Base-by-base conservation (phyloP, 1,140 invertebrate genomes). In the Cyrtorhinus lividipennis region DNA sequence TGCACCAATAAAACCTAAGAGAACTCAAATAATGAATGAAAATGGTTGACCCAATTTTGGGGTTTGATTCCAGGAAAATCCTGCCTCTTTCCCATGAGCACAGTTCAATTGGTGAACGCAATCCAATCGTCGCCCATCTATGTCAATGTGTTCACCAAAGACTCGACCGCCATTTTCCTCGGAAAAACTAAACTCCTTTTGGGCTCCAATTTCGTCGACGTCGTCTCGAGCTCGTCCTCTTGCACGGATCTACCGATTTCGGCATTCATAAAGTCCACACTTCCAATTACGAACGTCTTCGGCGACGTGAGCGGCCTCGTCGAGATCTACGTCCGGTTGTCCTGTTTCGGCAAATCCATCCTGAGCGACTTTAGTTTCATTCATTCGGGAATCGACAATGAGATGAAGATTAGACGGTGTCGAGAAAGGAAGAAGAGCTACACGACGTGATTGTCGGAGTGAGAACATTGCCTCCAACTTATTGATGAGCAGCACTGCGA, bases 1-100 rank as follows among this genome's bases (percentile, higher is more conserved):
- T n/a, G n/a, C n/a, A n/a, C n/a, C n/a, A n/a, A n/a, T n/a, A n/a
- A n/a, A n/a, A n/a, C n/a, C n/a, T n/a, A n/a, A n/a, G n/a, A n/a
- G n/a, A n/a, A n/a, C n/a, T n/a, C n/a, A n/a, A n/a, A n/a, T n/a
- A n/a, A n/a, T n/a, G n/a, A n/a, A n/a, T n/a, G n/a, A n/a, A n/a
- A n/a, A n/a, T n/a, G n/a, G n/a, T n/a, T n/a, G n/a, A n/a, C n/a
- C n/a, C n/a, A n/a, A n/a, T n/a, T n/a, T n/a, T n/a, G n/a, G n/a
- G n/a, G n/a, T n/a, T n/a, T n/a, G n/a, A n/a, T 60, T 60, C 45
- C 57, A 64, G 62, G 62, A 20, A 64, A 64, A 22, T 64, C 62
- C 13, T 59, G 57, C 24, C 24, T 64, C 12, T 64, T 64, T 24
- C 58, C 30, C 1, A 59, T 64, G 62, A 48, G 12, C 12, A 46